These are phyloP conservation scores for Cavia porcellus DNA, from an alignment of 2,113 vertebrate genomes.

Conservation along the genomic window DNA sequence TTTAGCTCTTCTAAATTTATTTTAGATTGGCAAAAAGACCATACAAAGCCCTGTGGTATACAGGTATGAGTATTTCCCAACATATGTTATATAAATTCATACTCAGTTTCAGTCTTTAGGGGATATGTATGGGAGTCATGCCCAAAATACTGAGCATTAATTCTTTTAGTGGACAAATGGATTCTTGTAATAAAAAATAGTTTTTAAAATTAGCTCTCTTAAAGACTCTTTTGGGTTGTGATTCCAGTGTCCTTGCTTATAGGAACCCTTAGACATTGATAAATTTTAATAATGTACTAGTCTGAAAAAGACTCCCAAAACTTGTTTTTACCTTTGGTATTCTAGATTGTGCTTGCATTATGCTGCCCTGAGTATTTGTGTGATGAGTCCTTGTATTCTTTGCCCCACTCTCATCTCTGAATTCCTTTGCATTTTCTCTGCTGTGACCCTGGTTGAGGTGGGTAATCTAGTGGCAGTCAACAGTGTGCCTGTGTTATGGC, in stretches of 20 bases:
- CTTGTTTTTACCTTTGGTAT: not conserved
- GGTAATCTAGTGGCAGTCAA: not conserved
- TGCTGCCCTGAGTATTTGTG: not conserved
- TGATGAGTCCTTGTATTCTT: not conserved
- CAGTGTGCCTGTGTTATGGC: not conserved
- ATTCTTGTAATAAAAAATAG: constrained; percentile 17
- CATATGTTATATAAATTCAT: not conserved
- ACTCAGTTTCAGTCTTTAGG: not conserved
- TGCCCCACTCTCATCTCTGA: not conserved
- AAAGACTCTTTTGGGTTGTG: constrained; percentile 26
- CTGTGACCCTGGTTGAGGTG: not conserved
- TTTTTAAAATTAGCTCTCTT: not conserved
- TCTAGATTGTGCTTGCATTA: not conserved
- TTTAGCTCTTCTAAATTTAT: constrained; percentile 15
- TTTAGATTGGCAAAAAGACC: constrained; percentile 12
- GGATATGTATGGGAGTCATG: not conserved
- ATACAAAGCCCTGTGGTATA: not conserved
- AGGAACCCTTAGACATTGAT: not conserved
- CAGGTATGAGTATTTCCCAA: not conserved
- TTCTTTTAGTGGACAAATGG: not conserved
- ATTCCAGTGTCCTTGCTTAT: not conserved
- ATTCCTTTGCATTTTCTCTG: not conserved
- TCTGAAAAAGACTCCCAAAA: constrained; percentile 2
- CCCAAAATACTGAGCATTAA: not conserved
- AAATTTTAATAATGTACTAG: not conserved